Percentiles rank a stretch among this genome's conserved stretches.
These are phyloP conservation scores for Schizaphis graminum DNA, from an alignment of 2,888 invertebrate genomes.

Conservation along the genomic window DNA sequence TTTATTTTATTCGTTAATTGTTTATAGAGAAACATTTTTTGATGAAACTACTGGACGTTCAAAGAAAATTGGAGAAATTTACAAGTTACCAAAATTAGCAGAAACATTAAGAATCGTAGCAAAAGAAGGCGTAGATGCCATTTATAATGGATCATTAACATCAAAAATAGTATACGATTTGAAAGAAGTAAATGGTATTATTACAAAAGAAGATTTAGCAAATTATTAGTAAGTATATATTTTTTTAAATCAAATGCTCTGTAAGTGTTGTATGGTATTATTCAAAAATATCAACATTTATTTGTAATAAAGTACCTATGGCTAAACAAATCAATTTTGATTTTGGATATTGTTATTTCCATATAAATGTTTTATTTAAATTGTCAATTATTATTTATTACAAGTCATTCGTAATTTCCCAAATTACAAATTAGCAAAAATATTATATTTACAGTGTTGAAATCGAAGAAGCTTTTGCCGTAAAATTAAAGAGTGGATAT, in stretches of 20 bases:
- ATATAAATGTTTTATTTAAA: neutral
- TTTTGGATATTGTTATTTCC: neutral
- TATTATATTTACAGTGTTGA: conserved; percentile 74
- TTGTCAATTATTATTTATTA: neutral
- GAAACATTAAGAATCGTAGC: conserved; percentile 80
- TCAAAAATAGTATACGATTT: conserved; percentile 80
- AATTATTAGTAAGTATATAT: conserved; percentile 77
- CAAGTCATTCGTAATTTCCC: neutral
- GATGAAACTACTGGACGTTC: conserved; percentile 69
- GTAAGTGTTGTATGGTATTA: neutral
- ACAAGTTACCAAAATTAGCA: conserved; percentile 78
- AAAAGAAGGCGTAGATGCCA: conserved; percentile 77
- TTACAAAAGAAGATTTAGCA: conserved; percentile 82
- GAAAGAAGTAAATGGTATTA: conserved; percentile 79
- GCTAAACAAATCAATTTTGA: neutral
- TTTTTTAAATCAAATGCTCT: neutral
- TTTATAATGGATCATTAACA: conserved; percentile 83
- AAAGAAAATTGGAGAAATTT: conserved; percentile 77
- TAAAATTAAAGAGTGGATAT: conserved; percentile 74
- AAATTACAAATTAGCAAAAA: neutral
- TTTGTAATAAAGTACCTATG: neutral
- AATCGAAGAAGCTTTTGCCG: conserved; percentile 77
- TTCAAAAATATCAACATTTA: neutral
- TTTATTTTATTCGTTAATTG: neutral
- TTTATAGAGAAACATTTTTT: conserved; percentile 37